Evolutionary conservation across 2,888 invertebrate genomes (phyloP).

Genomic region (Holacanthella duospinosa): DNA sequence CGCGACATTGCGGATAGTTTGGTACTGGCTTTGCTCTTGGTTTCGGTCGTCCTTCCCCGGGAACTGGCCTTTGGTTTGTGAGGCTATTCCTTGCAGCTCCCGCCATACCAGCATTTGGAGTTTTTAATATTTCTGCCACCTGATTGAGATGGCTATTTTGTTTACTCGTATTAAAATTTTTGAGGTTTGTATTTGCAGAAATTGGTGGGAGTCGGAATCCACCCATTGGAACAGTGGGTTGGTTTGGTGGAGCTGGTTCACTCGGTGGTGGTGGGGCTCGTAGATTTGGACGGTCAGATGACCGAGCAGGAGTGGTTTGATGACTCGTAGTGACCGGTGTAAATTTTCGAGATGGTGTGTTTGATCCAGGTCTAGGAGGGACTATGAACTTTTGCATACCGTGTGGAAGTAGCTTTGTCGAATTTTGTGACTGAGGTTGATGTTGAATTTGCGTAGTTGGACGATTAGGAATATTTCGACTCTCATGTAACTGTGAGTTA

Average conservation of each 20-base stretch:
- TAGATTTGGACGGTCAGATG: slow-evolving; percentile 31
- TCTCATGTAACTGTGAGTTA: neutral
- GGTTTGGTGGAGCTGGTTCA: slow-evolving; percentile 45
- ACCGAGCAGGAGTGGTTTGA: neutral
- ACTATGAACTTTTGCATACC: slow-evolving; percentile 29
- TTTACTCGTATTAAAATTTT: neutral
- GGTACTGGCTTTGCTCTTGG: slow-evolving; percentile 44
- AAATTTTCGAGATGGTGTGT: neutral
- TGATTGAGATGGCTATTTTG: neutral
- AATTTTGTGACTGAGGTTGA: slow-evolving; percentile 7
- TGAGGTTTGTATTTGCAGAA: neutral
- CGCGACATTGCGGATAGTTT: slow-evolving; percentile 45
- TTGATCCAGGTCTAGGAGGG: slow-evolving; percentile 13
- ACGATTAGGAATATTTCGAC: neutral
- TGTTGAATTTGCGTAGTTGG: slow-evolving; percentile 16
- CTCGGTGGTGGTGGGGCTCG: slow-evolving; percentile 45
- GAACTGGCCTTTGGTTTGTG: slow-evolving; percentile 37
- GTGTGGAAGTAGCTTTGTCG: slow-evolving; percentile 39
- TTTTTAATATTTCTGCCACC: slow-evolving; percentile 14
- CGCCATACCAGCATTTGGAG: slow-evolving; percentile 41
- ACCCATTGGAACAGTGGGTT: slow-evolving; percentile 40
- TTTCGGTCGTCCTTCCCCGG: slow-evolving; percentile 43
- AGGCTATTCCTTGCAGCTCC: slow-evolving; percentile 39
- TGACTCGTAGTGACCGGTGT: slow-evolving; percentile 7
- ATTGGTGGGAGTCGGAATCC: slow-evolving; percentile 39